Base-by-base conservation (phyloP, 2,113 vertebrate species). In the Micromys minutus region DNA sequence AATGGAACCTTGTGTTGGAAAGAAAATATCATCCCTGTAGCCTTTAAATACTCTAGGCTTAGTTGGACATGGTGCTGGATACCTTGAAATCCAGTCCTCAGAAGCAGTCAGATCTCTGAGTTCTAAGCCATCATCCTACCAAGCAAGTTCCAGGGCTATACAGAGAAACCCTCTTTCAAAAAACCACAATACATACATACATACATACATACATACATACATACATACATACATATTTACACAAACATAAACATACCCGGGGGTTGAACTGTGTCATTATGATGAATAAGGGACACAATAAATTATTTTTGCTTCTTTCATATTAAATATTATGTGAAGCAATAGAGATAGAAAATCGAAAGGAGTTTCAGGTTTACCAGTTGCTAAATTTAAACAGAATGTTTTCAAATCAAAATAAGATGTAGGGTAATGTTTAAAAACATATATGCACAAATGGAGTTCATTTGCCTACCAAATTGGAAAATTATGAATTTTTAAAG, bases 261-360 rank as follows among this genome's bases (percentile, higher is more conserved):
- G 34, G 77, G 5, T 81, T 94, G 74, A 93, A 90, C 69, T 71
- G 83, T 92, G 80, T 90, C 42, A 76, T 59, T 45, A 75, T 4
- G 72, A 76, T 52, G 36, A 95, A 76, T 76, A 42, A 50, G 39
- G 94, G 10, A 12, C 42, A 90, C 2, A 52, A 65, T 76, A 29
- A 80, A 87, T 69, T 4, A 34, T 39, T 94, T 75, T 42, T 91
- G 10, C 63, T 12, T 65, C 63, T 65, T 65, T 34, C 52, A 91
- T 0, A 22, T 67, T 77, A 77, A 95, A 87, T 16, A 63, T 87
- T 36, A 31, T 45, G 17, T 65, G 2, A 59, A 21, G 59, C 77
- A 80, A 81, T 67, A 34, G 85, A 83, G 71, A 91, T 83, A 77
- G 83, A 50, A 31, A 93, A 52, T 17, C n/a, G 57, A 57, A 50